Base-by-base conservation (phyloP, 2,797 vertebrate genomes). In the Podarcis lilfordi region DNA sequence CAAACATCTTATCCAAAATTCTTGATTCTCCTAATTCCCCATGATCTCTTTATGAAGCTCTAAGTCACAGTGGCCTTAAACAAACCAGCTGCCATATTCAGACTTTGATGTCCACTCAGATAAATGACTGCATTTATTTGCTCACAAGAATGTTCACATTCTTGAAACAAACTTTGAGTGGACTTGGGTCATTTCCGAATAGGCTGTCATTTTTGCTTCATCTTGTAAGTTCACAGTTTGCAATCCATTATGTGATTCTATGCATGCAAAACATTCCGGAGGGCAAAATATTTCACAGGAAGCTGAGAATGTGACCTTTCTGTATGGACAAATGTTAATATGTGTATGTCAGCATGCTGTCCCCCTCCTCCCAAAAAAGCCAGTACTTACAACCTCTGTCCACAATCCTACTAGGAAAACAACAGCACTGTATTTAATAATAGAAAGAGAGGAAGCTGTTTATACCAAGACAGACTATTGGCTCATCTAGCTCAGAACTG, bases 251-350 rank as follows among this genome's bases (percentile, higher is more conserved):
- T 55, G 25, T 29, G 37, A 45, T 50, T 88, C 8, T 71, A 74
- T 74, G 69, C 74, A 64, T 72, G 66, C 29, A 88, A 72, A 89
- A 74, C 55, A 74, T 66, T 80, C 80, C 29, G 55, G 29, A 50
- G 15, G 69, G 29, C 23, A 37, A 85, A 85, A 32, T 29, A 80
- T 85, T 89, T 85, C 76, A 74, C 50, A 85, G 84, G 35, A 66
- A 80, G 15, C 29, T 80, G 23, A 17, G 45, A 79, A 59, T 71
- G 4, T 78, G 35, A 78, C 21, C 64, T 78, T 35, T 89, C 50
- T 21, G 25, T 50, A 5, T 84, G 55, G 76, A 50, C 50, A 89
- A 50, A 85, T 72, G 55, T 43, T 61, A 72, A 84, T 2, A 9
- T 55, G 11, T 74, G 3, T 9, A 74, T 85, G 55, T 45, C 35